Conservation (phyloP, 2,113 vertebrate genomes). For the Xyrauchen texanus region DNA sequence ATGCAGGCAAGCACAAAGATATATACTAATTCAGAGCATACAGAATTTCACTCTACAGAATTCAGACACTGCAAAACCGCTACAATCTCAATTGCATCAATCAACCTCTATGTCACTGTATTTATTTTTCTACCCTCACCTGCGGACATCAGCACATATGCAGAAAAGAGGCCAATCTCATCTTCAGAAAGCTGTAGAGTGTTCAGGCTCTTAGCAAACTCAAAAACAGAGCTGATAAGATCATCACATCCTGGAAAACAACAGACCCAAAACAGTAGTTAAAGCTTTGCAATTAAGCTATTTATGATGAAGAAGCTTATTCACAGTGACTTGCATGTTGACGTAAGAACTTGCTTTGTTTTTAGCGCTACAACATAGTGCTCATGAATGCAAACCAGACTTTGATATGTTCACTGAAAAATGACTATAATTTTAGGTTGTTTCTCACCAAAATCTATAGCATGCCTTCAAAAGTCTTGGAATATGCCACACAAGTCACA, state of each 20-base stretch:
- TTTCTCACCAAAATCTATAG: too few relatives aligned
- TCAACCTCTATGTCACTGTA: too few relatives aligned
- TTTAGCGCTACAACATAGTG: too few relatives aligned
- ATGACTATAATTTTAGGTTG: too few relatives aligned
- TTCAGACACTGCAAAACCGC: not conserved
- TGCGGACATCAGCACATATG: slow-evolving; percentile 89
- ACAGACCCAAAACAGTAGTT: slow-evolving; percentile 30
- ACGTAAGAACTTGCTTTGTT: too few relatives aligned
- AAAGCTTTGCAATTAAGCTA: not conserved
- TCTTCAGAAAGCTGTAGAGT: slow-evolving; percentile 89
- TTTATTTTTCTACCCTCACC: slow-evolving; percentile 68
- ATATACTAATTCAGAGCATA: slow-evolving; percentile 1
- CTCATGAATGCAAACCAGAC: too few relatives aligned
- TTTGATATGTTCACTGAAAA: too few relatives aligned
- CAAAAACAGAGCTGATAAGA: slow-evolving; percentile 90
- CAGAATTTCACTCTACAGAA: not conserved
- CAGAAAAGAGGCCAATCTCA: slow-evolving; percentile 91
- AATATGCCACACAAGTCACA: too few relatives aligned
- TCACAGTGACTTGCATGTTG: too few relatives aligned
- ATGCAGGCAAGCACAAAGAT: slow-evolving; percentile 21
- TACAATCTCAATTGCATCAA: not conserved
- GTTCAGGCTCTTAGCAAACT: slow-evolving; percentile 90
- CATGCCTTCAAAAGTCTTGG: too few relatives aligned
- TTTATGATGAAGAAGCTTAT: too few relatives aligned
- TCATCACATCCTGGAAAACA: slow-evolving; percentile 86